These are phyloP conservation scores for Pogonophryne albipinna DNA, from an alignment of 2,797 vertebrate genomes.

Conservation along the genomic window DNA sequence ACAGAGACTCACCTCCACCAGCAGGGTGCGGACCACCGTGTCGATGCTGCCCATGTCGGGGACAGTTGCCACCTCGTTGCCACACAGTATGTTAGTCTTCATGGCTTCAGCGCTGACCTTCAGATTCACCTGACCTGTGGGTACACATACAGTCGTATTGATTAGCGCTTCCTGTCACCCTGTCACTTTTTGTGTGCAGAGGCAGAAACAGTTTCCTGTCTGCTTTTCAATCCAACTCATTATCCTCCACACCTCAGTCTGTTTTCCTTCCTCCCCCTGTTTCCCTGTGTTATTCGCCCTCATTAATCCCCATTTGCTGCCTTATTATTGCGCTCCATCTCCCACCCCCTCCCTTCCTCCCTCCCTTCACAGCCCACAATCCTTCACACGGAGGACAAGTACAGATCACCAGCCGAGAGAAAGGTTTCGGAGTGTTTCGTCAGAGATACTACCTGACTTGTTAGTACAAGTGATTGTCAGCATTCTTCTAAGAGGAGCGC, in stretches of 20 bases:
- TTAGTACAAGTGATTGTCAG: no score
- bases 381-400: no score
- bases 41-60: slow-evolving; percentile 82
- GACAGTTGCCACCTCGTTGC: slow-evolving; percentile 73
- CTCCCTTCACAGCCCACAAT: no score
- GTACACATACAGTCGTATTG: slow-evolving; percentile 38
- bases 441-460: no score
- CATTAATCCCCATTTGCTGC: slow-evolving; percentile 75
- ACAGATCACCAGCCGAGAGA: no score
- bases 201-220: slow-evolving; percentile 36
- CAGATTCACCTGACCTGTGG: slow-evolving; percentile 83
- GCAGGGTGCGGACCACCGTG: slow-evolving; percentile 79
- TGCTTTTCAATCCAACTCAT: slow-evolving; percentile 54
- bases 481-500: no score
- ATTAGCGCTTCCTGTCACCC: slow-evolving; percentile 32
- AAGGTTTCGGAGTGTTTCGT: no score
- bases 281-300: slow-evolving; percentile 57
- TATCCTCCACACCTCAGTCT: slow-evolving; percentile 46
- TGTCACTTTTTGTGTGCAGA: slow-evolving; percentile 49
- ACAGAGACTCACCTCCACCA: slow-evolving; percentile 80
- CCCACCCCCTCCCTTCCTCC: no score
- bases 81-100: slow-evolving; percentile 76
- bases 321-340: slow-evolving; percentile 58
- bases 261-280: slow-evolving; percentile 47
- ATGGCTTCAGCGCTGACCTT: slow-evolving; percentile 87